A percentile compares a stretch with the other conserved stretches of the same genome.
phyloP scores from a whole-genome alignment of 2,797 vertebrate species.

The Podargus strigoides region DNA sequence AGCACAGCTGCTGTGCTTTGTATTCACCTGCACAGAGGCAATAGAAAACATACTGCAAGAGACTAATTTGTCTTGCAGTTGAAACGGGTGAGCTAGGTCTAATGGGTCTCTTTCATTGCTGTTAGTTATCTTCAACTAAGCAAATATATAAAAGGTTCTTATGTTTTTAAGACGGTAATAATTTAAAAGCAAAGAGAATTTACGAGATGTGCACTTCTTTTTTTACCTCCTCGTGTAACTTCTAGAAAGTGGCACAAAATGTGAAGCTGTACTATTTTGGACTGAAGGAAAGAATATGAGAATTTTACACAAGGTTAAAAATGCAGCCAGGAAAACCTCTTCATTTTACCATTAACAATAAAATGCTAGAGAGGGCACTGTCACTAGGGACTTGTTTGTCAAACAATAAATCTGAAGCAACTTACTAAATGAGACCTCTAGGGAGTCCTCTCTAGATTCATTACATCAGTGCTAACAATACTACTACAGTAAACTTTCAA shows the following conservation, averaged over 20 bases:
- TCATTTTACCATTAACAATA: neutral
- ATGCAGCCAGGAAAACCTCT: neutral
- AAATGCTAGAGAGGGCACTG: neutral
- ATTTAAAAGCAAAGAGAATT: neutral
- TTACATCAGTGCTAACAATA: neutral
- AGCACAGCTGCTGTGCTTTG: neutral
- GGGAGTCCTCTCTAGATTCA: neutral
- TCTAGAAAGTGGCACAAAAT: neutral
- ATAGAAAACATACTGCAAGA: neutral
- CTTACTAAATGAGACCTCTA: neutral
- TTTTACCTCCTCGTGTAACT: neutral
- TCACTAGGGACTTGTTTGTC: neutral
- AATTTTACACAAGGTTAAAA: neutral
- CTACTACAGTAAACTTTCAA: neutral
- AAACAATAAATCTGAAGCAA: conserved; percentile 18
- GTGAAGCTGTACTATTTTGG: neutral
- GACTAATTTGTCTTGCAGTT: neutral
- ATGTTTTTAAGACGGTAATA: neutral
- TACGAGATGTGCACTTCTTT: neutral
- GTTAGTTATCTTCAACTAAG: neutral
- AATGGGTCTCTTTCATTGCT: neutral
- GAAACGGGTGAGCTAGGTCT: neutral
- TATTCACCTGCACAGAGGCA: neutral
- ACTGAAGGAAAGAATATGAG: neutral
- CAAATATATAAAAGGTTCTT: neutral